Percentiles rank a stretch among this genome's conserved stretches.
Evolutionary conservation across 1,140 invertebrate genomes (phyloP).

Genomic region (Drosophila ananassae): DNA sequence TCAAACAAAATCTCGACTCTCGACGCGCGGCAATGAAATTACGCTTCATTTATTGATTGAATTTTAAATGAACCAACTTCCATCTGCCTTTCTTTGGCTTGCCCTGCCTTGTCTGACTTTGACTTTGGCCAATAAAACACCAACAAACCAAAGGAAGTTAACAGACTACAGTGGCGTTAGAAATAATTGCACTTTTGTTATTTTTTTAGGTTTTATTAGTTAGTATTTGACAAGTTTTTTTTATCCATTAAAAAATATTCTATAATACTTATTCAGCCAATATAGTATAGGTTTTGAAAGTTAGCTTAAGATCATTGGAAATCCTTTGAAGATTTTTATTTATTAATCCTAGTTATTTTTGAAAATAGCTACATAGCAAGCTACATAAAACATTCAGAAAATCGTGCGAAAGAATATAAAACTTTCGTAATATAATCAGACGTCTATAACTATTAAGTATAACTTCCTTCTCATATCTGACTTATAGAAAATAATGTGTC

Average conservation of each 20-base stretch:
- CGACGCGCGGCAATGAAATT: conserved; percentile 58
- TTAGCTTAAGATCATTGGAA: too few relatives aligned
- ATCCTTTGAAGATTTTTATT: too few relatives aligned
- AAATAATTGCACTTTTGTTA: background rate
- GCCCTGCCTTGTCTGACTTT: background rate
- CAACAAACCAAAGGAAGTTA: conserved; percentile 14
- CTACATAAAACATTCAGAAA: too few relatives aligned
- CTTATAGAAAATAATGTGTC: background rate
- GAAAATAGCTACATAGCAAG: too few relatives aligned
- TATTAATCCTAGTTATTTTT: too few relatives aligned
- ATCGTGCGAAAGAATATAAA: too few relatives aligned
- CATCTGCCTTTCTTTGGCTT: conserved; percentile 3
- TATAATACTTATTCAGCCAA: too few relatives aligned
- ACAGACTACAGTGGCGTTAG: background rate
- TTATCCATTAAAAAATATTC: too few relatives aligned
- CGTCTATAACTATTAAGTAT: too few relatives aligned
- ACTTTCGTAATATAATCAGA: too few relatives aligned
- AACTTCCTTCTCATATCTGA: background rate
- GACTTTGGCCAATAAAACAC: conserved; percentile 25
- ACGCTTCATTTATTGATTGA: conserved; percentile 80
- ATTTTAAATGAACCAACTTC: conserved; percentile 64
- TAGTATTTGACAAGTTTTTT: too few relatives aligned
- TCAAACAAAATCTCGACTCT: conserved; percentile 52
- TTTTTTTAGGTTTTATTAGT: background rate
- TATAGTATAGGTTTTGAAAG: too few relatives aligned